phyloP scores from a whole-genome alignment of 2,797 vertebrate genomes.

The Sebastes itinus region DNA sequence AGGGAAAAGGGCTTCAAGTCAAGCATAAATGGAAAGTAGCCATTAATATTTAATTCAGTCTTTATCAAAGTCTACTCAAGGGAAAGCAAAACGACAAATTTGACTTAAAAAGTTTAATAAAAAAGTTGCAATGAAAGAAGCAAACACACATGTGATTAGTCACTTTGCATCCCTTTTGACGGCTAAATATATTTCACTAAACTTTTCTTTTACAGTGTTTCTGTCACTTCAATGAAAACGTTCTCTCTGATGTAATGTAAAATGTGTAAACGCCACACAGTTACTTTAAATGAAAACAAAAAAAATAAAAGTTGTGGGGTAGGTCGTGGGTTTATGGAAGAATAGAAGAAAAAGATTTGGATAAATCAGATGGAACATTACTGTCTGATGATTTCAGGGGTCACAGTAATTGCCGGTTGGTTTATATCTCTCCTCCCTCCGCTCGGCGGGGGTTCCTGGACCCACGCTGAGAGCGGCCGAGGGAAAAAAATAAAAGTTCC shows the following conservation, averaged over 20 bases:
- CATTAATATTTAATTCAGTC: not conserved
- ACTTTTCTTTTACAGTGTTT: not conserved
- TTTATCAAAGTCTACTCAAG: not conserved
- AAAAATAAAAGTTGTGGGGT: not conserved
- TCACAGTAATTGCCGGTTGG: slow-evolving; percentile 46
- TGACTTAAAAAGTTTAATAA: rapidly evolving
- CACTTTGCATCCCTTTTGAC: not conserved
- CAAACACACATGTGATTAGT: not conserved
- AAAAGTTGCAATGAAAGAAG: not conserved
- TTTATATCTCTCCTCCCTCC: slow-evolving; percentile 13
- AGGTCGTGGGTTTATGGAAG: not conserved
- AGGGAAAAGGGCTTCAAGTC: not conserved
- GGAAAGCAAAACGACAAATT: not conserved
- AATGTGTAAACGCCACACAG: not conserved
- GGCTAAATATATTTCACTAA: not conserved
- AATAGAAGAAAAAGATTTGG: not conserved
- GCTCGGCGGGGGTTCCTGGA: slow-evolving; percentile 14
- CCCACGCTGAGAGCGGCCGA: not conserved
- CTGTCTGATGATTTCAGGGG: slow-evolving; percentile 28
- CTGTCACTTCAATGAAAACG: not conserved
- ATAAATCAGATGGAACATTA: slow-evolving; percentile 11
- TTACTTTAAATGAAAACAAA: not conserved
- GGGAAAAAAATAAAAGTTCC: not conserved
- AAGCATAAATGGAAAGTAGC: not conserved
- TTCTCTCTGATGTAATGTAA: not conserved